Evolutionary conservation across 2,888 invertebrate species (phyloP), one percentile per base, ranked within the genome.

Genomic region (Volucella bombylans): DNA sequence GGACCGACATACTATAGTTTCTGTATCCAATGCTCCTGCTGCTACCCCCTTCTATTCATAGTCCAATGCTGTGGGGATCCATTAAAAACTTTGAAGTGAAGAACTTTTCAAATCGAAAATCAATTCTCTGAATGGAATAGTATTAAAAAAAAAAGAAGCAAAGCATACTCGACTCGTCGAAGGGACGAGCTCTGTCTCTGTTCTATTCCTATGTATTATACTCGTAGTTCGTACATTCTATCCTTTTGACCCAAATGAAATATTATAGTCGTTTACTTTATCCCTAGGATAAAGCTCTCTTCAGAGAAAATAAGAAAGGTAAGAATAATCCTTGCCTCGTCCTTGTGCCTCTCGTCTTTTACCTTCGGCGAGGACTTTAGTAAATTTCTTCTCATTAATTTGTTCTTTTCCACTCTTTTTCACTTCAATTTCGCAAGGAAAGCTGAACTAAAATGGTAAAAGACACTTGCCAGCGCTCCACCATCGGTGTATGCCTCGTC

Each of bases 331-430:
- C 73, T 57, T 73, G 39, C 59, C 64, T 14, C 39, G 38, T 39
- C 39, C 55, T 14, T 61, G 31, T 18, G 39, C 49, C 15, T 38
- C 31, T 49, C 43, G 62, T 15, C 71, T 55, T 38, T 12, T n/a
- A 39, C 55, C 61, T 72, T 61, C 15, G n/a, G 59, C 59, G 74
- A 65, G 15, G 49, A 74, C 65, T 76, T 76, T 76, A 71, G 71
- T 72, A 85, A 85, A 85, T 80, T 80, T 76, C 85, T 85, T 71
- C 85, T 85, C 85, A 85, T 85, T 85, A 85, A 81, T 85, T 85
- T 85, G 76, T 81, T 85, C 81, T 80, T 76, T 72, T 80, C 41
- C 76, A 72, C 55, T 76, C 67, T 64, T 85, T 83, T 71, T 67
- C 55, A 62, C 47, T 76, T 54, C 81, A 85, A 81, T 85, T 85